Percentiles rank a stretch among this genome's conserved stretches.
Conservation (phyloP, 2,113 vertebrate species). For the Mobula hypostoma region DNA sequence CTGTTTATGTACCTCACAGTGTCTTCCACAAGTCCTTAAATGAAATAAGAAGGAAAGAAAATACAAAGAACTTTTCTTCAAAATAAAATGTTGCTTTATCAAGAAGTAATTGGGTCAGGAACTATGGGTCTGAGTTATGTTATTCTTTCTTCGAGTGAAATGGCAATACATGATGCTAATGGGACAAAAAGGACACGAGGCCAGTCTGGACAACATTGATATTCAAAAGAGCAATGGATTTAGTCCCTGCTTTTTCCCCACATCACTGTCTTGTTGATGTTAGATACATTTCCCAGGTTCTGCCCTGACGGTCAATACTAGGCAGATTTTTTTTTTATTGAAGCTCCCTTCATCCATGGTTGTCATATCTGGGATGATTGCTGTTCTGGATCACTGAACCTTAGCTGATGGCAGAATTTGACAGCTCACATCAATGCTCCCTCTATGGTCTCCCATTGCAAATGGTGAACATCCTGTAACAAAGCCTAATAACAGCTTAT, state of each 20-base stretch:
- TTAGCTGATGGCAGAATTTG: not conserved
- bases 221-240: not conserved
- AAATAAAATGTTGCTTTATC: no score
- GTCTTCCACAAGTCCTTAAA: not conserved
- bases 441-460: not conserved
- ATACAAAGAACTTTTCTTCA: no score
- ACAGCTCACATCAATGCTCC: not conserved
- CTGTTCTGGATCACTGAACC: not conserved
- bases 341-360: not conserved
- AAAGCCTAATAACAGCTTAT: not conserved
- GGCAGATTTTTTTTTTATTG: not conserved
- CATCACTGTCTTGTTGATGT: not conserved
- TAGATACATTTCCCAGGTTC: not conserved
- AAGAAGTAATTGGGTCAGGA: no score
- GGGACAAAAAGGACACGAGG: not conserved
- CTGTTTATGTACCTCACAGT: no score
- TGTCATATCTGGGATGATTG: not conserved
- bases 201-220: not conserved
- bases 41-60: not conserved
- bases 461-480: not conserved
- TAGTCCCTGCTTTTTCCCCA: not conserved
- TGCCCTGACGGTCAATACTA: not conserved
- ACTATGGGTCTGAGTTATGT: no score
- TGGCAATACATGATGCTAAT: no score
- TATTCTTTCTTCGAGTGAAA: no score